These are phyloP conservation scores for Valencia hispanica DNA, from an alignment of 2,797 vertebrate genomes.

Conservation along the genomic window DNA sequence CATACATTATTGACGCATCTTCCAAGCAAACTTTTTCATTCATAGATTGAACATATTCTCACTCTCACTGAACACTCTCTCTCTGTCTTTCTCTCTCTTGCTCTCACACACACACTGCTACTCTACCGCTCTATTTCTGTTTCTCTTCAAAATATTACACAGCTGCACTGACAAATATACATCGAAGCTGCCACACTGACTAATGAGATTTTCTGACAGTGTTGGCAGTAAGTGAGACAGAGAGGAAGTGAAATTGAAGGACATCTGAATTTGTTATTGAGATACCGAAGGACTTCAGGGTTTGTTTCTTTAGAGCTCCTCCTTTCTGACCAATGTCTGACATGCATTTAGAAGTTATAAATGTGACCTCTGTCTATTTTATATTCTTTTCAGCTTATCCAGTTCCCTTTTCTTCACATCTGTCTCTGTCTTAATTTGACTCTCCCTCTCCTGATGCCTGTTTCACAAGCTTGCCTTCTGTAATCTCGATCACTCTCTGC, in stretches of 20 bases:
- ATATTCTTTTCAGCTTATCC: constrained; percentile 40
- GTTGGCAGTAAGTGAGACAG: constrained; percentile 66
- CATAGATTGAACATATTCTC: neutral
- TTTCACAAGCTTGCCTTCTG: constrained; percentile 34
- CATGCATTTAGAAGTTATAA: constrained; percentile 46
- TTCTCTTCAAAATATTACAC: constrained; percentile 35
- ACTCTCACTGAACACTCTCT: too few species aligned
- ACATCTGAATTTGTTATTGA: constrained; percentile 73
- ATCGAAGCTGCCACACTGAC: constrained; percentile 57
- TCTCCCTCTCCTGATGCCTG: constrained; percentile 27
- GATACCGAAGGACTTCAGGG: constrained; percentile 60
- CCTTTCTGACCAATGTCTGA: constrained; percentile 53
- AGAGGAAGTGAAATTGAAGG: constrained; percentile 69
- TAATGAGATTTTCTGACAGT: constrained; percentile 71
- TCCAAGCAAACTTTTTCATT: neutral
- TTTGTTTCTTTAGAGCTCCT: constrained; percentile 46
- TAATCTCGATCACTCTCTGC: constrained; percentile 44
- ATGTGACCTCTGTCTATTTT: constrained; percentile 48
- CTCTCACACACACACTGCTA: constrained; percentile 16
- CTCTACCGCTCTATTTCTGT: constrained; percentile 19
- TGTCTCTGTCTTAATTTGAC: constrained; percentile 27
- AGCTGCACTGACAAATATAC: constrained; percentile 19
- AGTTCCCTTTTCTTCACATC: constrained; percentile 23
- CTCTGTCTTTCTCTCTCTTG: neutral
- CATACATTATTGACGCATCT: neutral